Conservation (phyloP, 2,113 vertebrate species). For the Aspiorhynchus laticeps region DNA sequence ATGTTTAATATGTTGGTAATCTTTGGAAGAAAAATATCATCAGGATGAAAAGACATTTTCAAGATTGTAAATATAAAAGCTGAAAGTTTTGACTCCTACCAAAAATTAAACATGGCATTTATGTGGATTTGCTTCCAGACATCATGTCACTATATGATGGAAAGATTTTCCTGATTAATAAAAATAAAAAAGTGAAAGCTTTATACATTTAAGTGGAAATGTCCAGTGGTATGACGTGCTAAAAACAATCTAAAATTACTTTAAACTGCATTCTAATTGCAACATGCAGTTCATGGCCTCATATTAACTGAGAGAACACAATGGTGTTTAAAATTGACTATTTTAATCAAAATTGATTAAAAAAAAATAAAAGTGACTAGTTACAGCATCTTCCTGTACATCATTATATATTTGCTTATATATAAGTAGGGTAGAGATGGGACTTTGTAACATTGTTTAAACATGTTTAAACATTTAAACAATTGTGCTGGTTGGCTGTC, state of each 20-base stretch:
- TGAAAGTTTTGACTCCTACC: too few species aligned
- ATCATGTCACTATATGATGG: not conserved
- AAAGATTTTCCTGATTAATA: not conserved
- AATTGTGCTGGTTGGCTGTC: not conserved
- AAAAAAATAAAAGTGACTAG: too few species aligned
- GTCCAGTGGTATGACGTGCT: not conserved
- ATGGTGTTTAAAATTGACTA: not conserved
- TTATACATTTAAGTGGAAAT: not conserved
- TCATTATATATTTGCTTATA: too few species aligned
- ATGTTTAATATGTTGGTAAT: too few species aligned
- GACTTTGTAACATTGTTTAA: not conserved
- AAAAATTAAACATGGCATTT: too few species aligned
- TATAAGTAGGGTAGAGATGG: too few species aligned
- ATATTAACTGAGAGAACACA: not conserved
- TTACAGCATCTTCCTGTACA: too few species aligned
- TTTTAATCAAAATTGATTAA: not conserved
- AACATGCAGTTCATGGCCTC: not conserved
- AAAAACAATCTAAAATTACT: not conserved
- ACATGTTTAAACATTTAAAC: too few species aligned
- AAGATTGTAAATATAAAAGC: too few species aligned
- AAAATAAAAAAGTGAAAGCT: not conserved
- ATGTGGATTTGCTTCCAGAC: not conserved
- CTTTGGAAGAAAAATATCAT: too few species aligned
- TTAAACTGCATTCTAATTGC: not conserved
- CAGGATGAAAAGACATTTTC: too few species aligned